Evolutionary conservation across 2,797 vertebrate species (phyloP).

Genomic region (Urocyon cinereoargenteus): DNA sequence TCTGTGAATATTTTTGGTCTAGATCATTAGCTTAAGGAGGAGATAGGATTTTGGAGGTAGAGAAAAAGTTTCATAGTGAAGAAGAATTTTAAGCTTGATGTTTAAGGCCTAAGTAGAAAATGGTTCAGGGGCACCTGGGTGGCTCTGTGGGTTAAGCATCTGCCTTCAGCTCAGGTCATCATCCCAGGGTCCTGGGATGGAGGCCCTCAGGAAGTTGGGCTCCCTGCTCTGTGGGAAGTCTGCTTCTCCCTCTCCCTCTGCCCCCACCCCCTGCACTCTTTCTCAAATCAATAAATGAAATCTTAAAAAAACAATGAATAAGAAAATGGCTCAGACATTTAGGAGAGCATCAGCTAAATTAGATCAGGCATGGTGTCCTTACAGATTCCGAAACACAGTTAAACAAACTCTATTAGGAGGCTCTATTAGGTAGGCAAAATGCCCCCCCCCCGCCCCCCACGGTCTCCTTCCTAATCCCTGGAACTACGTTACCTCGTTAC

Average conservation of each 20-base stretch:
- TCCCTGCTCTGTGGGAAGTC: background rate
- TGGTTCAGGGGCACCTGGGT: background rate
- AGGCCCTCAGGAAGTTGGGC: background rate
- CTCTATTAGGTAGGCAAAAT: background rate
- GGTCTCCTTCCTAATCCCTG: background rate
- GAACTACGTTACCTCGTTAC: background rate
- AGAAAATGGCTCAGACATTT: constrained; percentile 25
- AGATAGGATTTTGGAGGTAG: background rate
- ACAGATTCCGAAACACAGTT: constrained; percentile 29
- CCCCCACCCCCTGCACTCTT: too few species aligned
- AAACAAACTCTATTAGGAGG: background rate
- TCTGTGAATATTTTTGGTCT: constrained; percentile 25
- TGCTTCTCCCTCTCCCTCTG: background rate
- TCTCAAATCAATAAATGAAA: background rate
- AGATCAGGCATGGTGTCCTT: background rate
- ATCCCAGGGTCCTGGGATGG: background rate
- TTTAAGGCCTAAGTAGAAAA: background rate
- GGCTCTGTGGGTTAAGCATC: background rate
- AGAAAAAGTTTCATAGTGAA: background rate
- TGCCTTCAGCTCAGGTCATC: background rate
- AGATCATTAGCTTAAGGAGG: background rate
- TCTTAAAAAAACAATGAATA: background rate
- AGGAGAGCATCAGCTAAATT: constrained; percentile 1
- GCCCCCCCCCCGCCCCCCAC: background rate
- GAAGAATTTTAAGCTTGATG: background rate